Percentiles rank a stretch among this genome's conserved stretches.
phyloP scores from a whole-genome alignment of 2,113 vertebrate genomes.

The Macrotus californicus region DNA sequence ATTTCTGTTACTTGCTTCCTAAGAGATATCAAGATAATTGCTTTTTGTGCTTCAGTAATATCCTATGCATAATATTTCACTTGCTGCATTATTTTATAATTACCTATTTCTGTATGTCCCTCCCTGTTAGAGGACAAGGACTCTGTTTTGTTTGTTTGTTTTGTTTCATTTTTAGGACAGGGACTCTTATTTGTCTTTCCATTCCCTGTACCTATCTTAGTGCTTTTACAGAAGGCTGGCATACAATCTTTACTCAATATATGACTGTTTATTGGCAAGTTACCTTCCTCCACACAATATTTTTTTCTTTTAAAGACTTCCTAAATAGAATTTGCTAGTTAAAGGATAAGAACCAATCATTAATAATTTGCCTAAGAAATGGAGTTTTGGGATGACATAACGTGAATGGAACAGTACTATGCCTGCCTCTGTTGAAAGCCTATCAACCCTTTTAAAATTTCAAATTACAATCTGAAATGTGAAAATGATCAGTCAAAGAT shows the following conservation, averaged over 20 bases:
- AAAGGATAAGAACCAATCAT: conserved; percentile 41
- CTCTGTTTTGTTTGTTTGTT: neutral
- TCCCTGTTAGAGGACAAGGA: neutral
- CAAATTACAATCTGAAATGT: neutral
- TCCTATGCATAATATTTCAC: conserved; percentile 35
- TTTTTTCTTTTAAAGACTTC: neutral
- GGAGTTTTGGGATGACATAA: neutral
- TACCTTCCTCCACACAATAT: neutral
- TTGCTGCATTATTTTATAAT: neutral
- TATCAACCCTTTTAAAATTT: conserved; percentile 32
- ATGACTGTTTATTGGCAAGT: neutral
- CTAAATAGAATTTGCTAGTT: conserved; percentile 10
- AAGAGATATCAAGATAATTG: conserved; percentile 39
- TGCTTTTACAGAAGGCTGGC: neutral
- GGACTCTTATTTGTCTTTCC: neutral
- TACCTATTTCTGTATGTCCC: neutral
- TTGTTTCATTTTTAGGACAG: neutral
- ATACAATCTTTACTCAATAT: neutral
- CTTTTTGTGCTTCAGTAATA: conserved; percentile 37
- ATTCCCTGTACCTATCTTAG: neutral
- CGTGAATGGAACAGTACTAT: neutral
- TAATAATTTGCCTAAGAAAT: conserved; percentile 47
- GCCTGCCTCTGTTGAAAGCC: neutral
- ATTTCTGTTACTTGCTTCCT: conserved; percentile 25
- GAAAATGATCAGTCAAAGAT: conserved; percentile 48